phyloP scores from a whole-genome alignment of 2,113 vertebrate species.

The Delphinapterus leucas region DNA sequence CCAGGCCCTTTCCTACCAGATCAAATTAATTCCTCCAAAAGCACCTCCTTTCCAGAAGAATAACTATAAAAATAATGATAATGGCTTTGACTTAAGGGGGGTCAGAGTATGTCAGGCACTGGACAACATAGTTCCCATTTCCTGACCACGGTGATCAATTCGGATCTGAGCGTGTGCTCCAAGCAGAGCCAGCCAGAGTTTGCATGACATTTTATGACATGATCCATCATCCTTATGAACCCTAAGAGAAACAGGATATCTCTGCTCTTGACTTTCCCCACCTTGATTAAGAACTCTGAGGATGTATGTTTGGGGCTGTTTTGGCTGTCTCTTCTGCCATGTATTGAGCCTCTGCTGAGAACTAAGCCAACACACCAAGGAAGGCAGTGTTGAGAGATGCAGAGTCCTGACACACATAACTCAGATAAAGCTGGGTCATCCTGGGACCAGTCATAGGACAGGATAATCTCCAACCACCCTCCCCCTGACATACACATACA shows the following conservation, averaged over 20 bases:
- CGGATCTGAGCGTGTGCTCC: not conserved
- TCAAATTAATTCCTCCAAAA: not conserved
- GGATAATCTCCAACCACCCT: not conserved
- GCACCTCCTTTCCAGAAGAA: not conserved
- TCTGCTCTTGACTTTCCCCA: not conserved
- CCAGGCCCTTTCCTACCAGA: not conserved
- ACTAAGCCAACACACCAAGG: not conserved
- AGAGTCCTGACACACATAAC: not conserved
- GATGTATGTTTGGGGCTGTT: not conserved
- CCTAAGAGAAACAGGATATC: not conserved
- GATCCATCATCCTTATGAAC: no score
- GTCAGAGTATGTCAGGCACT: not conserved
- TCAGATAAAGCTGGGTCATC: not conserved
- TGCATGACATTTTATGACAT: not conserved
- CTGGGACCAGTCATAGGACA: not conserved
- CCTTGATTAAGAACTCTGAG: not conserved
- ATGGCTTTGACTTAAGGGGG: not conserved
- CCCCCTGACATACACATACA: not conserved
- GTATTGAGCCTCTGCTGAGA: not conserved
- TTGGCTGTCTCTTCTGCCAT: not conserved
- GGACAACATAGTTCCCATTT: no score
- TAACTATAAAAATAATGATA: not conserved
- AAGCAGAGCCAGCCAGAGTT: not conserved
- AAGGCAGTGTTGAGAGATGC: not conserved
- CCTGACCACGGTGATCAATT: not conserved